Conservation (phyloP, 2,888 invertebrate species). For the Troglohyphantes excavatus region DNA sequence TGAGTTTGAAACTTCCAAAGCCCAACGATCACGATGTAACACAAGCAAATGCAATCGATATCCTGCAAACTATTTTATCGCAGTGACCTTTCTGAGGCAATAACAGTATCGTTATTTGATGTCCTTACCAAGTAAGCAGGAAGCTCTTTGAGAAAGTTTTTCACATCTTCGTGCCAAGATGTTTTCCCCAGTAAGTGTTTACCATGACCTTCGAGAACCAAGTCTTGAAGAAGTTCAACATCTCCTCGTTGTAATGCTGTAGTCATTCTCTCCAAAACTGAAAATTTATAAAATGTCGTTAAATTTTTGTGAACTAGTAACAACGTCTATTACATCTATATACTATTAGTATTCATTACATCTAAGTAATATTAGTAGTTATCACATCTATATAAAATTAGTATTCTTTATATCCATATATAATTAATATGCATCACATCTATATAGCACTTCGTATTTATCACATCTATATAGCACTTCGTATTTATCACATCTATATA, state of each 20-base stretch:
- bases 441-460: no score
- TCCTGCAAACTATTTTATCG: background rate
- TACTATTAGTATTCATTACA: no score
- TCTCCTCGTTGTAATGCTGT: constrained; percentile 80
- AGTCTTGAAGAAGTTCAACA: constrained; percentile 79
- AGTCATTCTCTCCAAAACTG: constrained; percentile 79
- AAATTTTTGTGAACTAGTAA: no score
- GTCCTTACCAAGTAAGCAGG: constrained; percentile 75
- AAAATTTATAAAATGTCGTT: background rate
- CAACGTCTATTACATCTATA: no score
- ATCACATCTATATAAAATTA: no score
- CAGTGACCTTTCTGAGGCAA: background rate
- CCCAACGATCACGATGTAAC: background rate
- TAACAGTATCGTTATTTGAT: background rate
- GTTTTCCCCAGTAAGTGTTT: constrained; percentile 81
- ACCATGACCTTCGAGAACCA: constrained; percentile 81
- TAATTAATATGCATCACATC: no score
- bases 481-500: no score
- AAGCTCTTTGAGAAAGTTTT: constrained; percentile 88
- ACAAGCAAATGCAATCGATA: background rate
- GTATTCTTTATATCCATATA: no score
- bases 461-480: no score
- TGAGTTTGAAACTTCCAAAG: background rate
- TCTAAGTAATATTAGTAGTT: no score
- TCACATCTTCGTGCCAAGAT: constrained; percentile 88